Base-by-base conservation (phyloP, 2,113 vertebrate species). In the Sardina pilchardus region DNA sequence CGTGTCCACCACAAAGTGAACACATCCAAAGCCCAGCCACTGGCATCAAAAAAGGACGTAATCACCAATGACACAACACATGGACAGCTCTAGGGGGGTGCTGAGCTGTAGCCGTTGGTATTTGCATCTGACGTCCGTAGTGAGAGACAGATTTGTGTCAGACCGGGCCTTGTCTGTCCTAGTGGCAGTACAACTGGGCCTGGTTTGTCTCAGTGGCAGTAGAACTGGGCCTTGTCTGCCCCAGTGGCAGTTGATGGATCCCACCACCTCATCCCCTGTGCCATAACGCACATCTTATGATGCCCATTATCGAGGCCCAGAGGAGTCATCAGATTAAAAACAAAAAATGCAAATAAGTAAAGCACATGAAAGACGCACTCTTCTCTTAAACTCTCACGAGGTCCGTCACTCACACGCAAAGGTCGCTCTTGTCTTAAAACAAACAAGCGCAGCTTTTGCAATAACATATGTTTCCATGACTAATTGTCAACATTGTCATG, bases 381-480 rank as follows among this genome's bases (percentile, higher is more conserved):
- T 36, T 12, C 10, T 36, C 34, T 78, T 36, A 78, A 34, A 78
- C 71, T 26, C n/a, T 78, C 16, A 36, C 71, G 39, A 39, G 71
- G 26, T 36, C 30, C 14, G 14, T 78, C 71, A 78, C 71, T 17
- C 71, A 78, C 34, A 34, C 71, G 36, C 3, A 78, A 14, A 78
- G 71, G 30, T 36, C 71, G 36, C 71, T 78, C 36, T 78, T 78
- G 71, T 78, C 12, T 36, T 78, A 78, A 78, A 78, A 16, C 71
- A 78, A 78, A 36, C 71, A 78, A 19, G 14, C 71, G 39, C 30
- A 36, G 71, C 71, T 78, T 78, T 78, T 78, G 30, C 71, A 78
- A 78, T 78, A 78, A 78, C 71, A 78, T 36, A 34, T 39, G 71
- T 78, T 78, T 78, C 71, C 34, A 34, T 78, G 71, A 34, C 30